Conservation (phyloP, 2,797 vertebrate species). For the Sarcoramphus papa region DNA sequence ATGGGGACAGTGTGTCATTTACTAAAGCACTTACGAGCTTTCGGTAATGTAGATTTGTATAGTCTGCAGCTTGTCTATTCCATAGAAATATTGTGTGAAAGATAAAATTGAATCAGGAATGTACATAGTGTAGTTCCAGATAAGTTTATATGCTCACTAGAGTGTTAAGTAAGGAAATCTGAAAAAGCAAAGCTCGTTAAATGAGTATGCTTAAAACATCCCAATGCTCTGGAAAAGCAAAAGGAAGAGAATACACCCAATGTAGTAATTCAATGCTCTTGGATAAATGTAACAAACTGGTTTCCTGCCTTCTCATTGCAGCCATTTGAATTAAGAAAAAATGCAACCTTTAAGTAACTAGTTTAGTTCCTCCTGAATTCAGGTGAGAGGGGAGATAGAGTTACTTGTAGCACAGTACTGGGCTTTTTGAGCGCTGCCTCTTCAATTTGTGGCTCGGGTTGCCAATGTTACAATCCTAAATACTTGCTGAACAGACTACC, state of each 20-base stretch:
- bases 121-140: not conserved
- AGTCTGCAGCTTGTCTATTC: not conserved
- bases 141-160: not conserved
- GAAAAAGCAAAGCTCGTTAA: not conserved
- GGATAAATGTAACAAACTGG: not conserved
- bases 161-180: not conserved
- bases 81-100: not conserved
- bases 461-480: conserved; percentile 71
- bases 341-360: conserved; percentile 12
- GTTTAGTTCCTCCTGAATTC: conserved; percentile 49
- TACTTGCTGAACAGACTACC: conserved; percentile 69
- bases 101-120: not conserved
- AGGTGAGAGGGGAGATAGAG: conserved; percentile 22
- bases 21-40: not conserved
- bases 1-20: not conserved
- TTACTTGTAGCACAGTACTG: conserved; percentile 57
- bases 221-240: not conserved
- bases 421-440: conserved; percentile 53
- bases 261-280: not conserved
- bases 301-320: conserved; percentile 22
- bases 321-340: conserved; percentile 16
- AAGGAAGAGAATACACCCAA: not conserved
- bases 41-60: not conserved
- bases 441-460: conserved; percentile 64
- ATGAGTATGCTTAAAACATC: not conserved